phyloP scores from a whole-genome alignment of 2,797 vertebrate genomes.

The Glossophaga mutica region DNA sequence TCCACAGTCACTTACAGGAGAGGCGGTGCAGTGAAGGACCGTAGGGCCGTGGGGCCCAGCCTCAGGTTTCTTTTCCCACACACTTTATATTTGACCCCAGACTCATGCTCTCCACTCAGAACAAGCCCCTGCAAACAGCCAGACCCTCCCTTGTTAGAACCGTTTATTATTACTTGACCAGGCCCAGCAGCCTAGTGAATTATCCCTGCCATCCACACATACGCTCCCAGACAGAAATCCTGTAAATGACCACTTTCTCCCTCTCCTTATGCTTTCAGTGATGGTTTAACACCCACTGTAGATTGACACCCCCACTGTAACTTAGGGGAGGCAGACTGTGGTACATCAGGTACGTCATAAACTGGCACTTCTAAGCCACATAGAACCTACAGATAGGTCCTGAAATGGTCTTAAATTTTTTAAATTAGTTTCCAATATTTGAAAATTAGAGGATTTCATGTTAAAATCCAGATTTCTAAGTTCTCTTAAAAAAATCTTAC shows the following conservation, averaged over 20 bases:
- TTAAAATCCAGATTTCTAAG: background rate
- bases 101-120: background rate
- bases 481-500: background rate
- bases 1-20: background rate
- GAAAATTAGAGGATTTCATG: background rate
- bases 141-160: background rate
- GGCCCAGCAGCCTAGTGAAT: background rate
- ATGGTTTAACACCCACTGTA: background rate
- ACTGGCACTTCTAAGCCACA: too few relatives aligned
- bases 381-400: background rate
- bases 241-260: background rate
- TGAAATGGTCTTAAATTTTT: background rate
- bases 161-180: background rate
- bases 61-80: background rate
- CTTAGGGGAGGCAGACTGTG: background rate
- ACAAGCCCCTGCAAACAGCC: background rate
- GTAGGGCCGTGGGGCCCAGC: background rate
- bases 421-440: background rate
- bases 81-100: background rate
- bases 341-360: background rate
- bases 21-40: background rate
- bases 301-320: background rate
- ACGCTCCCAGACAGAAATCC: background rate
- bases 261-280: background rate
- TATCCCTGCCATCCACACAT: background rate